phyloP scores from a whole-genome alignment of 2,888 invertebrate genomes.

The Rhogogaster chlorosoma region DNA sequence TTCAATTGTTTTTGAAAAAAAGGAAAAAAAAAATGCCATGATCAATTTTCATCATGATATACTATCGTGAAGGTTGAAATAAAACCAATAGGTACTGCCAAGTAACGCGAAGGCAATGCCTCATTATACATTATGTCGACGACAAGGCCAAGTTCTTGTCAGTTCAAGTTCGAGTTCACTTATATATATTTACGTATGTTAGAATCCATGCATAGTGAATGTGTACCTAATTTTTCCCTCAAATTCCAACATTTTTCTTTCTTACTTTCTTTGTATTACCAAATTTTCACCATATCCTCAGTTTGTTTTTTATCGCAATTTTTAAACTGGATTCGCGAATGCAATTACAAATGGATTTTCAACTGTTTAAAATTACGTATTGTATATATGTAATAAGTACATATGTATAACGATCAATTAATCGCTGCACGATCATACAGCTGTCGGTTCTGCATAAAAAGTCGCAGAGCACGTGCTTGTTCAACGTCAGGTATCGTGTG shows the following conservation, averaged over 20 bases:
- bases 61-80: not conserved
- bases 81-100: not conserved
- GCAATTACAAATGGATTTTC: not conserved
- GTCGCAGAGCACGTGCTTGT: not conserved
- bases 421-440: not conserved
- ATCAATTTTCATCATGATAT: constrained; percentile 1
- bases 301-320: not conserved
- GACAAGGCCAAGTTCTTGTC: not conserved
- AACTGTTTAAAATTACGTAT: not conserved
- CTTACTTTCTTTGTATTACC: not conserved
- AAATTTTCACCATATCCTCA: not conserved
- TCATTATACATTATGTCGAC: not conserved
- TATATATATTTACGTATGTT: not conserved
- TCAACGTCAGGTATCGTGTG: not conserved
- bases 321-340: not conserved
- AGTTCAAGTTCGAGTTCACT: constrained; percentile 25
- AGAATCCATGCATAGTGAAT: not conserved
- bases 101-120: not conserved
- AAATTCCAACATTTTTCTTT: not conserved
- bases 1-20: not conserved
- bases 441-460: not conserved
- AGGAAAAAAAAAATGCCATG: not conserved
- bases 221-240: not conserved
- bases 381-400: not conserved
- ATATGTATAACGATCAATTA: not conserved